Percentiles rank a stretch among this genome's conserved stretches.
These are phyloP conservation scores for Eupithecia insigniata DNA, from an alignment of 2,888 invertebrate genomes.

Conservation along the genomic window DNA sequence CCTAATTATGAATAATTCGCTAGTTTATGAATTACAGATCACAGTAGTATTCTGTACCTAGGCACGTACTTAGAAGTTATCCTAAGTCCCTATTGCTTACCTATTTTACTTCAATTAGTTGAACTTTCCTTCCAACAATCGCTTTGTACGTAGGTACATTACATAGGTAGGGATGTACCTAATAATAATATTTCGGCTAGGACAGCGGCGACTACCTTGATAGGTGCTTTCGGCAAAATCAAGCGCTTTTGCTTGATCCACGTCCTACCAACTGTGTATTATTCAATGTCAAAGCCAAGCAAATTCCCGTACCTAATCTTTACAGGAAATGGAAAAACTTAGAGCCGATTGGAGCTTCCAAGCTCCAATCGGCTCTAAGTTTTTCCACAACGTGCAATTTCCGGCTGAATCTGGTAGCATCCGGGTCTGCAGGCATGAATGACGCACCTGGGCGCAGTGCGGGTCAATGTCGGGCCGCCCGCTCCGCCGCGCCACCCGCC, in stretches of 20 bases:
- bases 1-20: background rate
- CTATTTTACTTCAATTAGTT: no score
- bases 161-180: no score
- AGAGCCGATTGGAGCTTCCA: no score
- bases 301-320: slow-evolving; percentile 21
- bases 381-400: slow-evolving; percentile 44
- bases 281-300: slow-evolving; percentile 6
- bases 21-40: background rate
- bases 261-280: background rate
- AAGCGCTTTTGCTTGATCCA: background rate
- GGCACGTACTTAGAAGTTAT: no score
- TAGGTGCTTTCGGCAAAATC: background rate
- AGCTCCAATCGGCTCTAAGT: slow-evolving; percentile 23
- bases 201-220: background rate
- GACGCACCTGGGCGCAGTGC: slow-evolving; percentile 68
- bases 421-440: slow-evolving; percentile 58
- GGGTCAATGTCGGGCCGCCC: slow-evolving; percentile 71
- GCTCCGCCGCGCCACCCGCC: slow-evolving; percentile 33
- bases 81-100: no score
- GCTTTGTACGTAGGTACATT: no score
- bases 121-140: no score
- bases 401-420: slow-evolving; percentile 47
- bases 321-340: slow-evolving; percentile 27
- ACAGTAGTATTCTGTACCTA: no score
- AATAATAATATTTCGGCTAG: background rate